Base-by-base conservation (phyloP, 2,888 invertebrate species). In the Hyles lineata region DNA sequence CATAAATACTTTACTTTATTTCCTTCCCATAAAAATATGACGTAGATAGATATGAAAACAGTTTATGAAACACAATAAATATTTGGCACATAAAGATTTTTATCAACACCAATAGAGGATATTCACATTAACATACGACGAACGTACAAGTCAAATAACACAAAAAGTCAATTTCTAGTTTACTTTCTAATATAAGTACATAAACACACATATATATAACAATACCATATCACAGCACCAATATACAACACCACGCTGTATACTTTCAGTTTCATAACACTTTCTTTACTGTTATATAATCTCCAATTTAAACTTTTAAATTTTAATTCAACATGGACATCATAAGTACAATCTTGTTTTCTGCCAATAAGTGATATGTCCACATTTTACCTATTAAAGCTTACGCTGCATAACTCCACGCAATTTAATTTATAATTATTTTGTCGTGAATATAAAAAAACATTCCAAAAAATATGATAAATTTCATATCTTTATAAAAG, bases 181-280 rank as follows among this genome's bases (percentile, higher is more conserved):
- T 73, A 76, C 69, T 58, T 61, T 70, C 67, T 67, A 67, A n/a
- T 72, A 21, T 72, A 43, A 52, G 55, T 72, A 73, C 70, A 73
- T 71, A 74, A 35, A 21, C 32, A 79, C 74, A 76, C 77, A 78
- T 82, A 80, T 86, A 83, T 89, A 86, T 83, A 88, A 87, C 84
- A 89, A 87, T 88, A 89, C 85, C 87, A 89, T 90, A 91, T 90
- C 90, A 91, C 89, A 91, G 91, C 87, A 87, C 88, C 87, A 85
- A 83, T 83, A 86, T 85, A 88, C 87, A 89, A 85, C 86, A 83
- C 77, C 79, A 82, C 82, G 86, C 86, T 89, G 86, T 81, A 81
- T 83, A 84, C 81, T 82, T 85, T 82, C 80, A 84, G 78, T 83
- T 85, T 86, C 84, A 81, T 86, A 86, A 87, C 83, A 84, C 83